These are phyloP conservation scores for Scomber colias DNA, from an alignment of 2,113 vertebrate species.

Conservation along the genomic window DNA sequence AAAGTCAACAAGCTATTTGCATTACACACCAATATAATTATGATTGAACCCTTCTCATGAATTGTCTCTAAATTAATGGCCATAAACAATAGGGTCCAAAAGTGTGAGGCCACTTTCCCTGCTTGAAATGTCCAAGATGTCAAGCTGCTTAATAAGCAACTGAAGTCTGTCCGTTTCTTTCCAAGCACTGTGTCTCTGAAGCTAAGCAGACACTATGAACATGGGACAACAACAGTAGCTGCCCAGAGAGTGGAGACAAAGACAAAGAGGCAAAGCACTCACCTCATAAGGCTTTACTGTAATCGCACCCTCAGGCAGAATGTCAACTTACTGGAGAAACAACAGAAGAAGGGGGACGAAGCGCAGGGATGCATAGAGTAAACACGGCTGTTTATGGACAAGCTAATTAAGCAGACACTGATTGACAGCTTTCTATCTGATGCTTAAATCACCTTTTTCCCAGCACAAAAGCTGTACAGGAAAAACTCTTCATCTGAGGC, in stretches of 20 bases:
- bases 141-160: constrained; percentile 19
- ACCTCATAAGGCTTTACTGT: constrained; percentile 65
- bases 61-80: neutral
- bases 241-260: constrained; percentile 52
- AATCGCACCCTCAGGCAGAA: constrained; percentile 62
- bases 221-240: constrained; percentile 59
- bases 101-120: neutral
- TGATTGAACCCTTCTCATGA: constrained; percentile 2
- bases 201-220: constrained; percentile 57
- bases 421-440: constrained; percentile 49
- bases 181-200: constrained; percentile 51
- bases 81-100: neutral
- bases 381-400: constrained; percentile 47
- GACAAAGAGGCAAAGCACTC: constrained; percentile 57
- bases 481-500: constrained; percentile 18
- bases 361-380: neutral
- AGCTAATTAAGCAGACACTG: constrained; percentile 32
- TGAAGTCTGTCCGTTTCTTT: constrained; percentile 38
- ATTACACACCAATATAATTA: neutral
- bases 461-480: neutral
- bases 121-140: constrained; percentile 14
- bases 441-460: constrained; percentile 12
- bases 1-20: constrained; percentile 17
- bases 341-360: neutral
- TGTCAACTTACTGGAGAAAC: constrained; percentile 33